Base-by-base conservation (phyloP, 2,113 vertebrate species). In the Chaetodon trifascialis region DNA sequence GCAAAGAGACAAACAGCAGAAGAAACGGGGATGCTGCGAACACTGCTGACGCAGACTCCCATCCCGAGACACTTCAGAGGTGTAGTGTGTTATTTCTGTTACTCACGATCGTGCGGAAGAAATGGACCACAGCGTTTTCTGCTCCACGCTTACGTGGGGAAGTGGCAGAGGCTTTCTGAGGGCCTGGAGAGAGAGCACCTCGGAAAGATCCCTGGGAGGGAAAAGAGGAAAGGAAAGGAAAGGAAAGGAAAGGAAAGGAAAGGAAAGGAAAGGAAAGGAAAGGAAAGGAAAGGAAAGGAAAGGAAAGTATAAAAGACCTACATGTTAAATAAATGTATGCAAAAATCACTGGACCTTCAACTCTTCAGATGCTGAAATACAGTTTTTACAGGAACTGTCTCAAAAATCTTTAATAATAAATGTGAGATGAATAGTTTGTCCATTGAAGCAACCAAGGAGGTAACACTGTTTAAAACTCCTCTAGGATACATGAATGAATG, bases 81-180 rank as follows among this genome's bases (percentile, higher is more conserved):
- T 21, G 4, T 0, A 34, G 10, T 59, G 7, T 14, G 11, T 70
- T 11, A 6, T 19, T 34, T 23, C 0, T n/a, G 2, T 74, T 81
- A 94, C 97, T 98, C 93, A 99, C 98, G 36, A 99, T 99, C 85
- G 96, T 97, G 95, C 97, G 98, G 96, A 99, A 98, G 96, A 99
- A 99, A 84, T 97, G 97, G 81, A 97, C 96, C 89, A 99, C 97
- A 0, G 97, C 97, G 91, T 98, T 98, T 80, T 99, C 97, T 0
- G 96, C 96, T 23, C 95, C 95, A 36, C 96, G 92, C 85, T 97
- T 97, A 80, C 97, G 97, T 12, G 97, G 96, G 89, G 95, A 92
- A 9, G 94, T 88, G 0, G 93, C 93, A 62, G 93, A 91, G 11
- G 97, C 94, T 94, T 97, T 97, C 86, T 96, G 97, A 85, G 97